A percentile compares a stretch with the other conserved stretches of the same genome.
Evolutionary conservation across 2,113 vertebrate genomes (phyloP).

Genomic region (Thamnophis sirtalis): DNA sequence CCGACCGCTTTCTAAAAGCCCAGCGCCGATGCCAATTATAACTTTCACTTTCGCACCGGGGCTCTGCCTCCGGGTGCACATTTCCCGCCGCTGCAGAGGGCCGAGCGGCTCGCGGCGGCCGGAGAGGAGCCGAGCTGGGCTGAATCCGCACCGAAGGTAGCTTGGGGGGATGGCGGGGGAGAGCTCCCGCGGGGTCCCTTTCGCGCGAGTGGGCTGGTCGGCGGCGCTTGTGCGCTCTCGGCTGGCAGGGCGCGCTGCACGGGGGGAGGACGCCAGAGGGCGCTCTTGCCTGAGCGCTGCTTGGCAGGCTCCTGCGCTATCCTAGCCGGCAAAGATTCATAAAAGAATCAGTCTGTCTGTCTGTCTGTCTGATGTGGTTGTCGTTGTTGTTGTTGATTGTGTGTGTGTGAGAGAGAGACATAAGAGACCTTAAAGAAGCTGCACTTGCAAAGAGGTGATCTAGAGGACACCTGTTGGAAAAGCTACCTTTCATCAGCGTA

Average conservation of each 20-base stretch:
- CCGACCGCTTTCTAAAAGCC: too few species aligned
- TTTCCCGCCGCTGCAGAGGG: neutral
- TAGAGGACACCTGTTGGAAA: neutral
- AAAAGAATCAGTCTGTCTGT: neutral
- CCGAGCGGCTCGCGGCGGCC: neutral
- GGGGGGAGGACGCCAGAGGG: neutral
- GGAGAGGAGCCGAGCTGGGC: neutral
- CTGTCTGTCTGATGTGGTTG: neutral
- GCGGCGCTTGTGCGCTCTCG: neutral
- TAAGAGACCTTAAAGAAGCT: neutral
- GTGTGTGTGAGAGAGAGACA: neutral
- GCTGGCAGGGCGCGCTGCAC: neutral
- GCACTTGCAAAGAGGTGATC: neutral
- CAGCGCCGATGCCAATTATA: fast-evolving
- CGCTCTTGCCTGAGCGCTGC: neutral
- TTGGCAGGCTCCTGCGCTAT: too few species aligned
- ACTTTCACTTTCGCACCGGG: slow-evolving; percentile 4
- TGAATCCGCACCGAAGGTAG: neutral
- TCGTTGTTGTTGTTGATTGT: too few species aligned
- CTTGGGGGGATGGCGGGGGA: too few species aligned
- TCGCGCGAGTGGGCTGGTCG: neutral
- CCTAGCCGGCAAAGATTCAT: neutral
- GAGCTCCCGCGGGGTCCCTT: neutral
- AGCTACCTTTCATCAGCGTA: neutral
- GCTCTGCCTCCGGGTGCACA: neutral